A percentile compares a stretch with the other conserved stretches of the same genome.
Evolutionary conservation across 2,888 invertebrate genomes (phyloP).

Genomic region (Empis stercorea): DNA sequence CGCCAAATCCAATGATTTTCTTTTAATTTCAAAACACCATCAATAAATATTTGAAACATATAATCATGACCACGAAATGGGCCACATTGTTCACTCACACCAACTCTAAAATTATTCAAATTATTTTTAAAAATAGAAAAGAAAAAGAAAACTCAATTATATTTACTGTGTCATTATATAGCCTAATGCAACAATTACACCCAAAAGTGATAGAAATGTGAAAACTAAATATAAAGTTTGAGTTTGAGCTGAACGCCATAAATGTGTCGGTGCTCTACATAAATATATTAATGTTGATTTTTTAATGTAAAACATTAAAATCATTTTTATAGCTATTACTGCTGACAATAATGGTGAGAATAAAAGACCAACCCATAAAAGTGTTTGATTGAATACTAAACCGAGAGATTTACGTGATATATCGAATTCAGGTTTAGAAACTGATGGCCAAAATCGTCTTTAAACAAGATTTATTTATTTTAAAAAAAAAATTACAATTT

Average conservation of each 20-base stretch:
- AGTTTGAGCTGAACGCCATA: constrained; percentile 51
- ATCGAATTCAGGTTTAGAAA: constrained; percentile 53
- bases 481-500: not conserved
- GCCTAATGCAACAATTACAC: constrained; percentile 46
- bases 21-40: constrained; percentile 41
- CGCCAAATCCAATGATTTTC: constrained; percentile 36
- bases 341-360: constrained; percentile 57
- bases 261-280: constrained; percentile 52
- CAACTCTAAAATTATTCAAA: constrained; percentile 35
- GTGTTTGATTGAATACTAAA: constrained; percentile 65
- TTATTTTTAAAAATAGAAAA: not conserved
- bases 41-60: constrained; percentile 45
- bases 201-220: constrained; percentile 50
- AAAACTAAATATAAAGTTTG: constrained; percentile 60
- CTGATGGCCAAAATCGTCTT: constrained; percentile 23
- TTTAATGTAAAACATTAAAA: constrained; percentile 52
- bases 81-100: constrained; percentile 44
- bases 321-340: constrained; percentile 52
- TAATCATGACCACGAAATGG: constrained; percentile 45
- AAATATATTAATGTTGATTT: constrained; percentile 33
- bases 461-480: constrained; percentile 9
- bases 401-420: constrained; percentile 64
- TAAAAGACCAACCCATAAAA: constrained; percentile 63
- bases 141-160: not conserved
- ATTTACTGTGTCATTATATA: constrained; percentile 50